phyloP scores from a whole-genome alignment of 2,113 vertebrate species.

The Ariopsis seemanni region DNA sequence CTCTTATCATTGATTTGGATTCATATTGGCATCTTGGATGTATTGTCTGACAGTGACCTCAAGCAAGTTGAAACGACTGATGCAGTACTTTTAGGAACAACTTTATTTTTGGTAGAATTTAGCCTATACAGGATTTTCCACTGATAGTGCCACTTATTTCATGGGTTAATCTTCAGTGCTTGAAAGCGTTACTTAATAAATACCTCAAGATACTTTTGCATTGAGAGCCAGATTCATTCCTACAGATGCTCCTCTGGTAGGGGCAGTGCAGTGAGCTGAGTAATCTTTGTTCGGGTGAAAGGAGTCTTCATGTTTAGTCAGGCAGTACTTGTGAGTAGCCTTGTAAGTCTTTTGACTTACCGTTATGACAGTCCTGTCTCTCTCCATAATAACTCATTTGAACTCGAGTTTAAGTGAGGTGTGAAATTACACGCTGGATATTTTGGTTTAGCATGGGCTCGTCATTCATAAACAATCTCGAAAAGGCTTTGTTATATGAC shows the following conservation, averaged over 20 bases:
- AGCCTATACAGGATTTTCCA: conserved; percentile 30
- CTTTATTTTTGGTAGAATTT: conserved; percentile 40
- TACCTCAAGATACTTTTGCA: conserved; percentile 50
- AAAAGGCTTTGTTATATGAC: conserved; percentile 18
- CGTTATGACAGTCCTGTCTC: conserved; percentile 39
- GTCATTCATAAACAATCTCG: conserved; percentile 7
- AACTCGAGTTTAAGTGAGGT: conserved; percentile 23
- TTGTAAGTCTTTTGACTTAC: conserved; percentile 37
- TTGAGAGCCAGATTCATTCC: conserved; percentile 44
- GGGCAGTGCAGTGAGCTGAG: conserved; percentile 29
- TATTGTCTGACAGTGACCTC: conserved; percentile 56
- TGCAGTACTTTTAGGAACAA: conserved; percentile 50
- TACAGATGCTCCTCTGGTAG: conserved; percentile 48
- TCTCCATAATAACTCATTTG: conserved; percentile 4
- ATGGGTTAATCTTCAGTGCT: conserved; percentile 43
- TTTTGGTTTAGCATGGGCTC: background rate
- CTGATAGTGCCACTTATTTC: conserved; percentile 19
- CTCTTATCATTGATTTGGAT: conserved; percentile 47
- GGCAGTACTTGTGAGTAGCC: conserved; percentile 33
- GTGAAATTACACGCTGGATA: conserved; percentile 26
- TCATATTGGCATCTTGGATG: conserved; percentile 58
- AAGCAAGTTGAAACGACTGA: conserved; percentile 47
- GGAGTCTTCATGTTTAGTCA: conserved; percentile 38
- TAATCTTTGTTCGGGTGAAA: conserved; percentile 20
- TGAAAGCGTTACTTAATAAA: conserved; percentile 51